A percentile compares a stretch with the other conserved stretches of the same genome.
Conservation (phyloP, 2,888 invertebrate genomes). For the Xestia c-nigrum region DNA sequence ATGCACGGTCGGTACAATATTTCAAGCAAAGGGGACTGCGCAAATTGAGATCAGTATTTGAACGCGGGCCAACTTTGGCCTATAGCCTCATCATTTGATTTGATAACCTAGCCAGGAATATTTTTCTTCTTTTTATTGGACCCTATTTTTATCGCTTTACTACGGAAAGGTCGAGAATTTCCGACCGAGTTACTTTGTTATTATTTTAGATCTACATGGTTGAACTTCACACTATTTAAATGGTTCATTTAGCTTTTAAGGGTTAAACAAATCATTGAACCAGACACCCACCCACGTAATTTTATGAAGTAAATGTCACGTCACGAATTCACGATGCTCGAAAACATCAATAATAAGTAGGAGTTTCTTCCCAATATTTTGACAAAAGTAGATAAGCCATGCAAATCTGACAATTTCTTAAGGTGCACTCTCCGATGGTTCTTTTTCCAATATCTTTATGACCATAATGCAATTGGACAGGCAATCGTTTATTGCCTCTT, state of each 20-base stretch:
- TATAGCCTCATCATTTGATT: slow-evolving; percentile 24
- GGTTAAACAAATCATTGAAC: slow-evolving; percentile 13
- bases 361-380: background rate
- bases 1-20: slow-evolving; percentile 76
- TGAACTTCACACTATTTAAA: slow-evolving; percentile 39
- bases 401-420: background rate
- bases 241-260: background rate
- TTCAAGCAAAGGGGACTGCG: slow-evolving; percentile 73
- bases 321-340: background rate
- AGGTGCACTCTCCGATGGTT: background rate
- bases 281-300: background rate
- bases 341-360: background rate
- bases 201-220: background rate
- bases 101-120: background rate
- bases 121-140: background rate
- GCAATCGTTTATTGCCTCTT: background rate
- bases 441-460: background rate
- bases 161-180: background rate
- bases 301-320: slow-evolving; percentile 9
- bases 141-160: background rate
- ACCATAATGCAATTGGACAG: too few species aligned
- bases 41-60: slow-evolving; percentile 70
- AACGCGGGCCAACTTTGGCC: slow-evolving; percentile 58
- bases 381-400: background rate
- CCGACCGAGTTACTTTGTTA: background rate